Conservation (phyloP, 64 coral and sea anemone genomes). For the Actinia equina region DNA sequence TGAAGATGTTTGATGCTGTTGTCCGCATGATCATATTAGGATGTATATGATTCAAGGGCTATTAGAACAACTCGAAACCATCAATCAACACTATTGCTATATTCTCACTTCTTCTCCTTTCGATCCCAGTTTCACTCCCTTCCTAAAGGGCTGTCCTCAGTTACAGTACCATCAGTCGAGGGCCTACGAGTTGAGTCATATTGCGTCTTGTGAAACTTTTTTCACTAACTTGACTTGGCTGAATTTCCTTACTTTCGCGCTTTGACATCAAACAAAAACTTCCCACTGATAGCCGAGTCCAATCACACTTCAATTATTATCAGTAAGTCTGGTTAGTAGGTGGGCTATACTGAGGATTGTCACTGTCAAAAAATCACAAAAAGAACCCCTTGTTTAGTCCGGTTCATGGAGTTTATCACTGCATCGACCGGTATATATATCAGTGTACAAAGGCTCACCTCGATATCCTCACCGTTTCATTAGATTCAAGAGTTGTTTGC, state of each 20-base stretch:
- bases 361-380: neutral
- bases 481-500: neutral
- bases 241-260: neutral
- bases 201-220: neutral
- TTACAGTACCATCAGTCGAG: neutral
- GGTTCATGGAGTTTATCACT: neutral
- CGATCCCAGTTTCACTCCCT: neutral
- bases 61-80: neutral
- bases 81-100: neutral
- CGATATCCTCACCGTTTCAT: neutral
- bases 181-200: neutral
- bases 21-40: constrained; percentile 7
- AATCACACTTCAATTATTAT: neutral
- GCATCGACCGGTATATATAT: neutral
- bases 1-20: constrained; percentile 23
- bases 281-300: neutral
- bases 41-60: neutral
- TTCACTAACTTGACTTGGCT: neutral
- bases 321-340: neutral
- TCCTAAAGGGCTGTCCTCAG: neutral
- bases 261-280: neutral
- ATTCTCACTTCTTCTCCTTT: neutral
- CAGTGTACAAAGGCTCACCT: neutral
- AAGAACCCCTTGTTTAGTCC: neutral
- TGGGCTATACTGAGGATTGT: neutral